Conservation (phyloP, 2,888 invertebrate genomes). For the Mimumesa dahlbomi region DNA sequence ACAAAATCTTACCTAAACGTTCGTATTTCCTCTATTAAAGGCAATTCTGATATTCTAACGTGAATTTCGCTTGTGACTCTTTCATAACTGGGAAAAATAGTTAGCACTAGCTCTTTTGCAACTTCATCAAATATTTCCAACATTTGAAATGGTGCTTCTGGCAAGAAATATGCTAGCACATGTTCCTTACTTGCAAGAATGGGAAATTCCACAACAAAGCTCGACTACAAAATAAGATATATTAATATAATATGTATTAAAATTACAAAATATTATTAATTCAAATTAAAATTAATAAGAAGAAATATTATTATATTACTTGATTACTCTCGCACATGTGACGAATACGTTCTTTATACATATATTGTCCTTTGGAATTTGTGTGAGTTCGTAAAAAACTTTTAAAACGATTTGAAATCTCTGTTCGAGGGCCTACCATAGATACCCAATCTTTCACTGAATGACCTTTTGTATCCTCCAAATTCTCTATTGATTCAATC, state of each 20-base stretch:
- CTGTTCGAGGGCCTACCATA: slow-evolving; percentile 96
- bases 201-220: slow-evolving; percentile 96
- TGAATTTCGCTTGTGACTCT: slow-evolving; percentile 96
- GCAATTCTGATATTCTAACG: slow-evolving; percentile 96
- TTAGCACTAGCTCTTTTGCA: slow-evolving; percentile 94
- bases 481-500: slow-evolving; percentile 97
- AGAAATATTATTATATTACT: slow-evolving; percentile 69
- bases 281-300: not conserved
- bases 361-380: slow-evolving; percentile 91
- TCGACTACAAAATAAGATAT: slow-evolving; percentile 81
- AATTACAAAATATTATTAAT: not conserved
- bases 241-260: not conserved
- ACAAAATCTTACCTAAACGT: slow-evolving; percentile 86
- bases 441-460: slow-evolving; percentile 97
- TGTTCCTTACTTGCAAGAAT: slow-evolving; percentile 94
- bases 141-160: slow-evolving; percentile 98
- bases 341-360: slow-evolving; percentile 95
- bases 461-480: slow-evolving; percentile 98
- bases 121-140: slow-evolving; percentile 97
- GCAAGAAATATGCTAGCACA: slow-evolving; percentile 97
- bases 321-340: slow-evolving; percentile 97
- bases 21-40: slow-evolving; percentile 96
- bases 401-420: slow-evolving; percentile 96
- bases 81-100: slow-evolving; percentile 97
- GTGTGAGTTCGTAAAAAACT: slow-evolving; percentile 95